A percentile compares a stretch with the other conserved stretches of the same genome.
Evolutionary conservation across 2,113 vertebrate genomes (phyloP).

Genomic region (Gopherus flavomarginatus): DNA sequence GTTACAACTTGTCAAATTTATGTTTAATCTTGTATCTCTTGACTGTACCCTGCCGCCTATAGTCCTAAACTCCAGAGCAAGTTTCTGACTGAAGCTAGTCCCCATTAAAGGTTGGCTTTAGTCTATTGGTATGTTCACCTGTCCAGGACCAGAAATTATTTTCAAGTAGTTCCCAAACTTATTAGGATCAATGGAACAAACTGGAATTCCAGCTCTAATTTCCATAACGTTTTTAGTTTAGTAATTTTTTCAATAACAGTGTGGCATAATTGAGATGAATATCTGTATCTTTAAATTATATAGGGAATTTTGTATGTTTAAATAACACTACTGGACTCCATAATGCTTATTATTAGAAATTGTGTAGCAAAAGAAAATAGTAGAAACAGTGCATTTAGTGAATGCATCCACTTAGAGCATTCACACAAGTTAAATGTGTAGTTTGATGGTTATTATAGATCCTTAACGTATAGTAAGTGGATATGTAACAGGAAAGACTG

Average conservation of each 20-base stretch:
- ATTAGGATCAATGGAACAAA: conserved; percentile 62
- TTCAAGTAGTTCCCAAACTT: conserved; percentile 35
- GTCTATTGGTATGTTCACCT: not conserved
- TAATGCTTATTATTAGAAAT: conserved; percentile 84
- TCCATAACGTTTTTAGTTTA: conserved; percentile 66
- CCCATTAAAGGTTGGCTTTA: not conserved
- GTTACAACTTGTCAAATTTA: not conserved
- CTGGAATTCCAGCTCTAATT: conserved; percentile 74
- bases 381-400: conserved; percentile 81
- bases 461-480: conserved; percentile 81
- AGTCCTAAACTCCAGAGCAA: not conserved
- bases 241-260: conserved; percentile 65
- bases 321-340: conserved; percentile 82
- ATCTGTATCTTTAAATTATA: conserved; percentile 80
- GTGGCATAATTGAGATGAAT: conserved; percentile 74
- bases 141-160: conserved; percentile 14
- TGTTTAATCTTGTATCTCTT: not conserved
- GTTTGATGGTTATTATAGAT: conserved; percentile 83
- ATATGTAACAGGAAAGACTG: conserved; percentile 80
- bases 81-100: not conserved
- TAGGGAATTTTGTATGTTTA: conserved; percentile 84
- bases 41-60: not conserved
- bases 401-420: conserved; percentile 78
- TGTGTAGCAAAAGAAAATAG: conserved; percentile 82
- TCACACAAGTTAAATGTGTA: conserved; percentile 81